Evolutionary conservation across 1,140 invertebrate species (phyloP).

Genomic region (Drosophila kikkawai): DNA sequence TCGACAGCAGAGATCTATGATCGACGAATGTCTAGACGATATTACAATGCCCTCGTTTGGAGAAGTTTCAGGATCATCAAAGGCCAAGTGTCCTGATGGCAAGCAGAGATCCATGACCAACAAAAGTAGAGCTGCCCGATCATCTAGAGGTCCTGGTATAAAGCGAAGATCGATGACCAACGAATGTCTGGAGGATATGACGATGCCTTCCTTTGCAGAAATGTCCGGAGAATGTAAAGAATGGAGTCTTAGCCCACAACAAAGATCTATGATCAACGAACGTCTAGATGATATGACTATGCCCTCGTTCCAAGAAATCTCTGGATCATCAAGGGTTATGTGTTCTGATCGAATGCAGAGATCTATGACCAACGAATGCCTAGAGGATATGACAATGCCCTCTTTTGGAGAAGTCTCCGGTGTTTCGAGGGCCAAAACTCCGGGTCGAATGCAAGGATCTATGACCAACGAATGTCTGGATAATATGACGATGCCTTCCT

Average conservation of each 20-base stretch:
- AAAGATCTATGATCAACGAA: constrained; percentile 9
- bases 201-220: constrained; percentile 7
- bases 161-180: not conserved
- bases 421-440: not conserved
- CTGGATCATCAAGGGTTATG: not conserved
- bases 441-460: not conserved
- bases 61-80: not conserved
- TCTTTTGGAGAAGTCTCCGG: not conserved
- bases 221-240: no score
- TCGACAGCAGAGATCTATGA: not conserved
- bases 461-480: constrained; percentile 24
- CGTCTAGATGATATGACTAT: constrained; percentile 26
- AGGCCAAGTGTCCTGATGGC: no score
- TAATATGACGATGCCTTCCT: constrained; percentile 15
- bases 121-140: not conserved
- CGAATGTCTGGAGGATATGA: constrained; percentile 29
- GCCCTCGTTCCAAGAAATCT: not conserved
- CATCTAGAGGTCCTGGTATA: not conserved
- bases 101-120: not conserved
- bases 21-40: constrained; percentile 35
- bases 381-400: constrained; percentile 20
- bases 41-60: constrained; percentile 16
- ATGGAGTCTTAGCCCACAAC: not conserved
- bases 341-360: not conserved
- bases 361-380: constrained; percentile 5